Base-by-base conservation (phyloP, 2,113 vertebrate species). In the Epinephelus fuscoguttatus region DNA sequence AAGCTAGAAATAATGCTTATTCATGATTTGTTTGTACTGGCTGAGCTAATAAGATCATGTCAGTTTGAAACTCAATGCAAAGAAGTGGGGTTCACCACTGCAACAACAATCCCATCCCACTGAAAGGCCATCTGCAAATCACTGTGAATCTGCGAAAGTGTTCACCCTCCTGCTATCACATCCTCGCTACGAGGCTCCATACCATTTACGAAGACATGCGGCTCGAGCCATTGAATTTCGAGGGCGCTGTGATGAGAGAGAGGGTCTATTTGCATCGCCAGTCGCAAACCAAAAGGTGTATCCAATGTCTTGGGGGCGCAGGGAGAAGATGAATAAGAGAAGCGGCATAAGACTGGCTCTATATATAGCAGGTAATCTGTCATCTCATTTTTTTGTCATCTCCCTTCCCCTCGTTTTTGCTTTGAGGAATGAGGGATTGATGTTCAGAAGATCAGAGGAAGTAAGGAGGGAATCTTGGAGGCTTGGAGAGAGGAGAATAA, bases 341-440 rank as follows among this genome's bases (percentile, higher is more conserved):
- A 77, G 74, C 49, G 25, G 81, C 75, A 73, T 27, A 81, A 88
- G 70, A 84, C 83, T 52, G 74, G 62, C 79, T 91, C 93, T 91
- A 93, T 92, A 94, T 89, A 92, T 92, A 94, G 92, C 81, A 82
- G 84, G 87, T 94, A 87, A 94, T 94, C 91, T 93, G 89, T 93
- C 94, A 93, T 92, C 89, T 88, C 75, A 77, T 84, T 93, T 50
- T 37, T 90, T 86, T 91, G 90, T 90, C 91, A 66, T 82, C 87
- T 82, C 82, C 78, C 78, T 80, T 89, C 85, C 88, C 86, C 83
- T 86, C 78, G 0, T 89, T 88, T 92, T 91, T 80, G 81, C 88
- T 91, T 81, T 89, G 87, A 91, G 90, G 90, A 91, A 89, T 70
- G 90, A 91, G 81, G 88, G 89, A 93, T 91, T 92, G 92, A 92